phyloP scores from a whole-genome alignment of 1,140 invertebrate species.

The Tyrophagus putrescentiae region DNA sequence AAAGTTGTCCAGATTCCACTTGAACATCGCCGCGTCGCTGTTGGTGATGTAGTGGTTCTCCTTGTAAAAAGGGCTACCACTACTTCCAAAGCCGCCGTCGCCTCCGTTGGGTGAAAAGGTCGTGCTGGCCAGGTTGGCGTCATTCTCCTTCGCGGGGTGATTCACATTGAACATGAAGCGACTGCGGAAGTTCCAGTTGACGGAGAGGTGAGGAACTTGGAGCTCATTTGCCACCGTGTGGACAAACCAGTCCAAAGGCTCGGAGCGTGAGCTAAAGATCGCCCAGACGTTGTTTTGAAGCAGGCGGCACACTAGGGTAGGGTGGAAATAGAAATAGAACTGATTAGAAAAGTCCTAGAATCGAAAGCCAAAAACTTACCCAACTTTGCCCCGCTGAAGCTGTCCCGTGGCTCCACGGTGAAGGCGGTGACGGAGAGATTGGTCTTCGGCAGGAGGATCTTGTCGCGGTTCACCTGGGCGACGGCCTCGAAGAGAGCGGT shows the following conservation, averaged over 20 bases:
- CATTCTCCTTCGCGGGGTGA: not conserved
- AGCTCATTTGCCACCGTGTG: not conserved
- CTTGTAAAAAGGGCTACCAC: too few relatives aligned
- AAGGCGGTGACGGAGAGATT: constrained; percentile 67
- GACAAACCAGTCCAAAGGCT: not conserved
- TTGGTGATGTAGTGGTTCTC: too few relatives aligned
- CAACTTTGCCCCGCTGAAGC: constrained; percentile 74
- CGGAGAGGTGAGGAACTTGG: constrained; percentile 16
- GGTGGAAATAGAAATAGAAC: not conserved
- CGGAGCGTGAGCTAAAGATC: not conserved
- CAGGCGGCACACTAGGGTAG: not conserved
- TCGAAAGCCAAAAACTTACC: constrained; percentile 42
- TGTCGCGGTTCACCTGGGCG: constrained; percentile 68
- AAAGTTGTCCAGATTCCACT: constrained; percentile 82
- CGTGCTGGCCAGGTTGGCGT: too few relatives aligned
- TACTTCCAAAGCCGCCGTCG: too few relatives aligned
- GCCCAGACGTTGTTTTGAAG: constrained; percentile 8
- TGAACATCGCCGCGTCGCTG: too few relatives aligned
- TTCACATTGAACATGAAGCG: not conserved
- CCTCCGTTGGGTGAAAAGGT: too few relatives aligned
- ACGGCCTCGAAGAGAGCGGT: constrained; percentile 75
- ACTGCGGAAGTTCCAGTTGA: constrained; percentile 9
- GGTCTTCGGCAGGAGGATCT: constrained; percentile 59
- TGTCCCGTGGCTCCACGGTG: constrained; percentile 67
- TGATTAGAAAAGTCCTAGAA: not conserved